Base-by-base conservation (phyloP, 2,113 vertebrate genomes). In the Psilopogon haemacephalus region DNA sequence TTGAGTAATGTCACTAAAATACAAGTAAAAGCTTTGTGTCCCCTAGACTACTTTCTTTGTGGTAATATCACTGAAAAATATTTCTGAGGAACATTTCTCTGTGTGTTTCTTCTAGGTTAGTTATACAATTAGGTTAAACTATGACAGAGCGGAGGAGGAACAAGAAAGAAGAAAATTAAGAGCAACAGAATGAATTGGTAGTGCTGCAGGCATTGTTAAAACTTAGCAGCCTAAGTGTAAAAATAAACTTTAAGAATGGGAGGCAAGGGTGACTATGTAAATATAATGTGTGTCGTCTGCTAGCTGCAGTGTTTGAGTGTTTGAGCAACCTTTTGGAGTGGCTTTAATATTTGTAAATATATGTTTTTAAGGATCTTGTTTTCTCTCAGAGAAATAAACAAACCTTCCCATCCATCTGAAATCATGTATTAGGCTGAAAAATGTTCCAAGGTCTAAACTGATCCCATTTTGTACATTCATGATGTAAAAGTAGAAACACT, bases 401-500 rank as follows among this genome's bases (percentile, higher is more conserved):
- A 95, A 9, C 42, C 38, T 15, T 69, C 14, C 10, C 13, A 42
- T 84, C 24, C 32, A 85, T 63, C 70, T 96, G 77, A 96, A 96
- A 93, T 96, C 60, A 59, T 95, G 33, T 75, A 56, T 92, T 95
- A 91, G 67, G 46, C 83, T 94, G 84, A 86, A 96, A 94, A 92
- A 67, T 68, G 35, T 77, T 93, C 30, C 69, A 46, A 83, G 50
- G 68, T 92, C 75, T 90, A 94, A 94, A 96, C 80, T 84, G 81
- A 85, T 77, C 33, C 84, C 70, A 70, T 89, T 97, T 96, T 93
- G 58, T 96, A 15, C 27, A 46, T 89, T 77, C 5, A 52, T 97
- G 93, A 95, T 89, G 73, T 79, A 94, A 85, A 70, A 95, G 80
- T 50, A 93, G 75, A 96, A 96, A 95, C 95, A 94, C 55, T 96